Evolutionary conservation across 2,113 vertebrate species (phyloP).

Genomic region (Arvicanthis niloticus): DNA sequence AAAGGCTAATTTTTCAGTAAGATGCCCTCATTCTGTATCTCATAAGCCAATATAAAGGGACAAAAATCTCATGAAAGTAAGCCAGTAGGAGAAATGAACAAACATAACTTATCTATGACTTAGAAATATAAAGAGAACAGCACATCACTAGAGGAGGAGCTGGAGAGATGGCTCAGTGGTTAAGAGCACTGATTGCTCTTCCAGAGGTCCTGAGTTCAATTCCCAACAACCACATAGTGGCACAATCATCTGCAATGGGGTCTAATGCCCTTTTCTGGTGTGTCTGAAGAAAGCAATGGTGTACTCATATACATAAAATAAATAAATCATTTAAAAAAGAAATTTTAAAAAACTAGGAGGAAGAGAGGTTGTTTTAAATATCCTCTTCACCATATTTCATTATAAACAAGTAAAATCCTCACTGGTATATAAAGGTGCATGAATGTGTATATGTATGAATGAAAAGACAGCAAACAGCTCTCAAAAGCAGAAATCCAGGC

Average conservation of each 20-base stretch:
- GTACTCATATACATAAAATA: too few relatives aligned
- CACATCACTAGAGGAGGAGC: background rate
- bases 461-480: background rate
- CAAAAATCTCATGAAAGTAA: background rate
- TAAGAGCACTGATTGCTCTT: too few relatives aligned
- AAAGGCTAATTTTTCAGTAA: background rate
- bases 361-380: background rate
- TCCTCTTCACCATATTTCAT: too few relatives aligned
- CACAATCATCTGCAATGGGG: too few relatives aligned
- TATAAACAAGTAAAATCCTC: background rate
- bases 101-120: background rate
- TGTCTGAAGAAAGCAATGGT: too few relatives aligned
- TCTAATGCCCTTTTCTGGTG: too few relatives aligned
- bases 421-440: background rate
- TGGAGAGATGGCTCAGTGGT: too few relatives aligned
- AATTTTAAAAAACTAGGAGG: background rate
- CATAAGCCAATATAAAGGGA: background rate
- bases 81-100: background rate
- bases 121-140: background rate
- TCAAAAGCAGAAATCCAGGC: fast-evolving
- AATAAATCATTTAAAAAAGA: too few relatives aligned
- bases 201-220: too few relatives aligned
- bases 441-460: background rate
- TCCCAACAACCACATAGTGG: too few relatives aligned
- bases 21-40: background rate